Evolutionary conservation across 2,797 vertebrate species (phyloP), one percentile per base, ranked within the genome.

Genomic region (Poeciliopsis infans): DNA sequence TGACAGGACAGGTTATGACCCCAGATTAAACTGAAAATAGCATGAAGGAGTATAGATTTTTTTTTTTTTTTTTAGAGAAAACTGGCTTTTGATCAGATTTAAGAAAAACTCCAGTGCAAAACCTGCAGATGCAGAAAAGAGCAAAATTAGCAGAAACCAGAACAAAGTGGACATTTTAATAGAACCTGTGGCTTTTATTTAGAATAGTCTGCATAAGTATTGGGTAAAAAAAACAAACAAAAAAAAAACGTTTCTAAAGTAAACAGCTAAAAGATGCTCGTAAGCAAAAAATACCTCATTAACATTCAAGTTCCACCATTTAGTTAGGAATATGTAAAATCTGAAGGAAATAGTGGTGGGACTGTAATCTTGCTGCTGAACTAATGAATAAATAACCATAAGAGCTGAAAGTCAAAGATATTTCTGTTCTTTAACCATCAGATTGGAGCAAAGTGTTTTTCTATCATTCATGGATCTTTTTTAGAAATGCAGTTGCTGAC

Each of bases 201-300:
- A 4, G 25, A 41, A 68, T 23, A 41, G 8, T 11, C 20, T 23
- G 18, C 36, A 23, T 18, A 41, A 41, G 7, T 68, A 20, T 41
- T 68, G 33, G 64, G 20, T 41, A 23, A 68, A 20, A 39, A 39
- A 39, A 6, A 7, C 5, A 1, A 39, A 41, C 1, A 39, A 39
- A 1, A 7, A 3, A 2, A 39, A 66, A 23, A 41, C 3, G 7
- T 11, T 7, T 10, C 8, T 23, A 39, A 31, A 33, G 4, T 31
- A 31, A 41, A 7, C 15, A 2, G 15, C 33, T 66, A 39, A 20
- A 61, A 79, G 47, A 75, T 76, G n/a, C 55, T 31, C 0, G 4
- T 13, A 59, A 78, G 61, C 71, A 8, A 83, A 81, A 84, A 69
- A 4, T 33, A 28, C 28, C 41, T 46, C 36, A 57, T 75, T 20